Evolutionary conservation across 35 echinoderm and acorn worm genomes (phyloP).

Genomic region (Patiria miniata): DNA sequence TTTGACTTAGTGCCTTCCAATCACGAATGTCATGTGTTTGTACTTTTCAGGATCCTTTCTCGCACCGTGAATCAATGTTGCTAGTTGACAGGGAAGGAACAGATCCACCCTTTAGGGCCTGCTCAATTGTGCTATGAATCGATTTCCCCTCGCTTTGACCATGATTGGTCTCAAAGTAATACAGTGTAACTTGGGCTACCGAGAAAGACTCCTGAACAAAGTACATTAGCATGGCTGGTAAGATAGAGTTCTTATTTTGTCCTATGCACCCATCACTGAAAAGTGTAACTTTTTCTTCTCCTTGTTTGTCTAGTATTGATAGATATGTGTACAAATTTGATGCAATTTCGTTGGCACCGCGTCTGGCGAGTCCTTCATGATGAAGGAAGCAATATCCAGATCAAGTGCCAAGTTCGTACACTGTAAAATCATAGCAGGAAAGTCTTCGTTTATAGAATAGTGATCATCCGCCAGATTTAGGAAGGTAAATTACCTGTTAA

Average conservation of each 20-base stretch:
- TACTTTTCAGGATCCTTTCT: neutral
- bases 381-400: slow-evolving; percentile 37
- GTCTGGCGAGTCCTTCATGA: neutral
- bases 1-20: no score
- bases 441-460: slow-evolving; percentile 37
- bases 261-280: neutral
- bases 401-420: neutral
- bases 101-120: neutral
- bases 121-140: neutral
- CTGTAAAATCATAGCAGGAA: slow-evolving; percentile 1
- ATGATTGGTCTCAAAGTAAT: no score
- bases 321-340: neutral
- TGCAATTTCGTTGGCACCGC: neutral
- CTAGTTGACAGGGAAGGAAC: slow-evolving; percentile 21
- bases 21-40: no score
- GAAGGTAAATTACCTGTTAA: neutral
- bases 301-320: neutral
- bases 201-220: neutral
- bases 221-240: neutral
- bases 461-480: slow-evolving; percentile 10
- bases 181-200: no score
- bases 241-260: neutral
- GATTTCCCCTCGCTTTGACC: no score
- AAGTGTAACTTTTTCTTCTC: neutral
- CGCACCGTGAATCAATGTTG: neutral